A percentile compares a stretch with the other conserved stretches of the same genome.
Evolutionary conservation across 1,140 invertebrate species (phyloP).

Genomic region (Cepaea nemoralis): DNA sequence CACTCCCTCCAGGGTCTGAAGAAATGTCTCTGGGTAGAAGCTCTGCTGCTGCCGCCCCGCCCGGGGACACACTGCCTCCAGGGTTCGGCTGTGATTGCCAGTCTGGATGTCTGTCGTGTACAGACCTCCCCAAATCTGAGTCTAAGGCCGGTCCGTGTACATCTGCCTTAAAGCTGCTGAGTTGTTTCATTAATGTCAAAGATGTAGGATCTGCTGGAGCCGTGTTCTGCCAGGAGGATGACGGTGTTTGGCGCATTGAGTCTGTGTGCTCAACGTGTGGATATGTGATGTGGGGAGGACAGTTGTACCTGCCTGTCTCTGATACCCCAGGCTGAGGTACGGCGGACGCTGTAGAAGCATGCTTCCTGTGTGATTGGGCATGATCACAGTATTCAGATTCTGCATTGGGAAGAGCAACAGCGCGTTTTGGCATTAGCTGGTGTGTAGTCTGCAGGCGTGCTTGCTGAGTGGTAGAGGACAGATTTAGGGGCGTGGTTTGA

Average conservation of each 20-base stretch:
- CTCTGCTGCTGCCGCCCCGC: no score
- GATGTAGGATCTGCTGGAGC: neutral
- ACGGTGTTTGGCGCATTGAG: neutral
- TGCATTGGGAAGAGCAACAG: neutral
- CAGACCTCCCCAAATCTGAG: neutral
- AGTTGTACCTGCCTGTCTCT: neutral
- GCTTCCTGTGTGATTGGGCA: neutral
- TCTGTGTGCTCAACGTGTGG: no score
- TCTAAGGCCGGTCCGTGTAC: no score
- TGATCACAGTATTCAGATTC: neutral
- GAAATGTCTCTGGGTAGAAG: neutral
- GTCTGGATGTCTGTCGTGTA: no score
- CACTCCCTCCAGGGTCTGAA: neutral
- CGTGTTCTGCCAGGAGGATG: neutral
- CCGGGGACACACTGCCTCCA: no score
- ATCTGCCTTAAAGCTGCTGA: neutral
- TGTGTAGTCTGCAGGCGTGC: no score
- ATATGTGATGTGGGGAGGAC: neutral
- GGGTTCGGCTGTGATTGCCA: no score
- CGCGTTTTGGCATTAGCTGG: neutral
- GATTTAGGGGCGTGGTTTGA: slow-evolving; percentile 20
- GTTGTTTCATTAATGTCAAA: no score
- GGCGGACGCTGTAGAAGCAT: neutral
- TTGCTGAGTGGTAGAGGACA: slow-evolving; percentile 2
- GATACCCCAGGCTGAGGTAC: neutral